A percentile compares a stretch with the other conserved stretches of the same genome.
These are phyloP conservation scores for Morone saxatilis DNA, from an alignment of 2,113 vertebrate genomes.

Conservation along the genomic window DNA sequence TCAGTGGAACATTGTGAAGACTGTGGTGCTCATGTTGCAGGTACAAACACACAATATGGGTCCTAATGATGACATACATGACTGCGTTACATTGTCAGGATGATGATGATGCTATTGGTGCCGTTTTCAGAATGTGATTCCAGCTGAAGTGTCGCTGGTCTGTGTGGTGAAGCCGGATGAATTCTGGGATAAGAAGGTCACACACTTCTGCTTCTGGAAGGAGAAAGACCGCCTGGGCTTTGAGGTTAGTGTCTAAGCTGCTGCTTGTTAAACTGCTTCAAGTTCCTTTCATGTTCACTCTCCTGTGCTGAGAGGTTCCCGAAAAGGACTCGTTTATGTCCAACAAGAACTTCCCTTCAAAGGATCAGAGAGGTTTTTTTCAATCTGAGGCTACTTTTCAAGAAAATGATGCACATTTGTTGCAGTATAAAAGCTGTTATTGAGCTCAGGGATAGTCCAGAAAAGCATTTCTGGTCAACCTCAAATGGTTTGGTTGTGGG, in stretches of 20 bases:
- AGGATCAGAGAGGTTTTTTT: not conserved
- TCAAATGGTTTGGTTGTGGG: not conserved
- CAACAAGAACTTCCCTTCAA: not conserved
- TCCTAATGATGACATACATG: no score
- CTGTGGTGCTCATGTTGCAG: slow-evolving; percentile 98
- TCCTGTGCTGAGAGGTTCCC: no score
- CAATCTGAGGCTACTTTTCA: not conserved
- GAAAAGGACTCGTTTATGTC: no score
- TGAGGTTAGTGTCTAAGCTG: slow-evolving; percentile 86
- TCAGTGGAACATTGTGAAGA: slow-evolving; percentile 98
- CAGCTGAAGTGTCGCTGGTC: slow-evolving; percentile 97
- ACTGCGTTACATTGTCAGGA: not conserved
- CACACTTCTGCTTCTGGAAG: slow-evolving; percentile 99
- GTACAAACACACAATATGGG: slow-evolving; percentile 75
- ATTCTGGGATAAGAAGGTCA: slow-evolving; percentile 99
- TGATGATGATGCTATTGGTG: not conserved
- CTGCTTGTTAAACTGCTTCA: not conserved
- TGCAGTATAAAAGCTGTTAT: not conserved
- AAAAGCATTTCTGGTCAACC: not conserved
- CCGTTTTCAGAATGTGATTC: slow-evolving; percentile 93
- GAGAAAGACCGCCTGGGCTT: slow-evolving; percentile 98
- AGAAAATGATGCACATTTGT: not conserved
- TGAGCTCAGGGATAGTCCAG: not conserved
- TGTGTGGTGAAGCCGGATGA: slow-evolving; percentile 99
- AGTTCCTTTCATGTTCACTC: not conserved